Evolutionary conservation across 2,888 invertebrate genomes (phyloP), one percentile per base, ranked within the genome.

Genomic region (Ichneumoninae sp.): DNA sequence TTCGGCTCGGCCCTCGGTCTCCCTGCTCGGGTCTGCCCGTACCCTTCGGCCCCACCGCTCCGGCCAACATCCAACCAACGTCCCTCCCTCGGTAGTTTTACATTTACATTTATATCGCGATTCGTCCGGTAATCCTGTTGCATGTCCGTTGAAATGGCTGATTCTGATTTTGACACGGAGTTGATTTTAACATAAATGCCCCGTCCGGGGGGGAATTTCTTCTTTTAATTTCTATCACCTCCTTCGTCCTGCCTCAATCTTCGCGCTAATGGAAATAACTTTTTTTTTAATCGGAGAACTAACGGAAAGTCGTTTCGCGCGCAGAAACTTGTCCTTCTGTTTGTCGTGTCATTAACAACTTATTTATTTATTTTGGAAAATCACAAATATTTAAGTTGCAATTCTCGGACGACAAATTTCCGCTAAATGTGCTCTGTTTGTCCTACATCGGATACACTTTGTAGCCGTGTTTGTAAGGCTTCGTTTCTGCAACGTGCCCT

Each of bases 71-170:
- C 83, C 73, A 70, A 50, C 77, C 19, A 63, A 52, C 60, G 65
- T 16, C 10, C 19, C 63, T 10, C 7, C 16, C 75, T 1, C 36
- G 13, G 26, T 22, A 71, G 60, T 75, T 81, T 81, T 60, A 81
- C 89, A 92, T 91, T 92, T 91, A 91, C 91, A 91, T 92, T 92
- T 91, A 91, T 92, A 92, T 90, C 90, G 88, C 89, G 88, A 91
- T 88, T 89, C 83, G 57, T 74, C 79, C 83, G 84, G 86, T 91
- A 90, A 92, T 91, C 88, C 89, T 87, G 88, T 91, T 90, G 89
- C 88, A 83, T 87, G 85, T 89, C 87, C 88, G 83, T 87, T 87
- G 87, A 86, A 86, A 89, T 89, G 89, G 83, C 88, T 86, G 60
- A 78, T 81, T 80, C 79, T 80, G 71, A 57, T 66, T n/a, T 76